Base-by-base conservation (phyloP, 2,888 invertebrate genomes). In the Acleris literana region DNA sequence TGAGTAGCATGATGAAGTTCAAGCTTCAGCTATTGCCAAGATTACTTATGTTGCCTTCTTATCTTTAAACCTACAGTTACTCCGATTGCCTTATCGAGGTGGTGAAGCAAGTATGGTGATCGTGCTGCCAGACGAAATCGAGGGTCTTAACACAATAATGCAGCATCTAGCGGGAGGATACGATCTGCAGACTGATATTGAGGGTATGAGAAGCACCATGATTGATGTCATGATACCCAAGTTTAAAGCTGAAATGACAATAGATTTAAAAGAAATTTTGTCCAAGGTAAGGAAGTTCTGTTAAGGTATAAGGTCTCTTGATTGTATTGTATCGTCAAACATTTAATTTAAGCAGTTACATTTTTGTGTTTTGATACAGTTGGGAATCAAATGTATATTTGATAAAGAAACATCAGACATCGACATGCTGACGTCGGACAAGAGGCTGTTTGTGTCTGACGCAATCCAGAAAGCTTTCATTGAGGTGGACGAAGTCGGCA, bases 331-430 rank as follows among this genome's bases (percentile, higher is more conserved):
- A 7, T 2, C 25, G 1, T 25, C 25, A 25, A 25, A 7, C 6
- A 7, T 25, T 25, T 25, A 25, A 6, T 25, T 6, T 25, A 25
- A 25, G 0, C 5, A 25, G 25, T 25, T 5, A 25, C 25, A 25
- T 25, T 25, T 25, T 25, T 25, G 25, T 25, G 25, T 49, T 49
- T 25, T 22, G 13, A 20, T 55, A 16, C 43, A 55, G 55, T 6
- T 55, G 20, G 55, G 55, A 55, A 39, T 55, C 13, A 55, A 55
- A 16, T 20, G 43, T 13, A 55, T 55, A 55, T 55, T 55, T 6
- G 20, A 43, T 18, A 3, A 39, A 20, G 13, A 55, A 13, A 20
- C 18, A 18, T 18, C 39, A 6, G 55, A 55, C 18, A 55, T 55
- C 43, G 20, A 55, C n/a, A 43, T 55, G 39, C 20, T 55, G 55